Conservation (phyloP, 2,797 vertebrate genomes). For the Crocidura indochinensis region DNA sequence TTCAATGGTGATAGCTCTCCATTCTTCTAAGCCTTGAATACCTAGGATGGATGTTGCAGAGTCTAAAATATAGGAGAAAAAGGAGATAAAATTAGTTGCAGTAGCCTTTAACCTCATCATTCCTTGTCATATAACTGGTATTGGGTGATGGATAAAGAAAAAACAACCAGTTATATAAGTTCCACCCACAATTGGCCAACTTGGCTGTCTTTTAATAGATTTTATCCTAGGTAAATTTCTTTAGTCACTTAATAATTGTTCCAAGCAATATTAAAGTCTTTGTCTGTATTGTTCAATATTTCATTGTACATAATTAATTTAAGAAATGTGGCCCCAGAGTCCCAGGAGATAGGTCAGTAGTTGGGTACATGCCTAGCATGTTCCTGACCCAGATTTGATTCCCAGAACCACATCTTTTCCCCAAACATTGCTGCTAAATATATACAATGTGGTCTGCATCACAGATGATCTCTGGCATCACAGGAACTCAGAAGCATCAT, state of each 20-base stretch:
- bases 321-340: too few species aligned
- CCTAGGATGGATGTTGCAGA: neutral
- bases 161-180: neutral
- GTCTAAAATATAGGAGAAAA: neutral
- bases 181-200: fast-evolving
- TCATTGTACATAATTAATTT: slow-evolving; percentile 1
- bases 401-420: too few species aligned
- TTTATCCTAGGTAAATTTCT: slow-evolving; percentile 26
- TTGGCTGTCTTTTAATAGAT: neutral
- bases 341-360: too few species aligned
- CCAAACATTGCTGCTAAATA: too few species aligned
- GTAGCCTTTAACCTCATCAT: neutral
- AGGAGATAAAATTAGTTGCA: neutral
- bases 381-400: too few species aligned
- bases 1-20: neutral
- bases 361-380: too few species aligned
- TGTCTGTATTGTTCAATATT: neutral
- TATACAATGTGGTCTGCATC: too few species aligned
- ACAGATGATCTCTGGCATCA: too few species aligned
- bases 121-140: neutral
- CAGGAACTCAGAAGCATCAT: too few species aligned
- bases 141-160: neutral
- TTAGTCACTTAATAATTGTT: slow-evolving; percentile 46
- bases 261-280: slow-evolving; percentile 8
- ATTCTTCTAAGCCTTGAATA: neutral